Conservation (phyloP, 2,888 invertebrate species). For the Dendrolimus pini region DNA sequence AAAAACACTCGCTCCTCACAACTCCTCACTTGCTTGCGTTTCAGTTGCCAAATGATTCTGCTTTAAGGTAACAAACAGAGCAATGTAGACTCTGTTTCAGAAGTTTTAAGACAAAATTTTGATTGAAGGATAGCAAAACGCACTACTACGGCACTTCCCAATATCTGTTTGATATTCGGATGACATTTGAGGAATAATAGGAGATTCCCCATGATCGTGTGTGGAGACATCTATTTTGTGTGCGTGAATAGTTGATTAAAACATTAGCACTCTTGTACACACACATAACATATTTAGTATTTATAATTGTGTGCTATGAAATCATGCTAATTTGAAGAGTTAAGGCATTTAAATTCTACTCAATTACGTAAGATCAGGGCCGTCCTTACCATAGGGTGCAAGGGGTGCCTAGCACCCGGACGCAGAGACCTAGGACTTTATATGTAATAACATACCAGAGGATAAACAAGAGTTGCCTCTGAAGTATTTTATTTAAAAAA, state of each 20-base stretch:
- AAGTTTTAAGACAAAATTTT: not conserved
- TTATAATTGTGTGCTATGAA: too few relatives aligned
- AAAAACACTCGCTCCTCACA: slow-evolving; percentile 64
- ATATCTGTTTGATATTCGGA: slow-evolving; percentile 64
- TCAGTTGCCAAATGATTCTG: not conserved
- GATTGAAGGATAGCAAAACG: slow-evolving; percentile 2
- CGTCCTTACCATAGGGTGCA: too few relatives aligned
- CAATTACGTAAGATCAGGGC: too few relatives aligned
- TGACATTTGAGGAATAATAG: slow-evolving; percentile 64
- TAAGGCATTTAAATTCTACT: too few relatives aligned
- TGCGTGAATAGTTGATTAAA: slow-evolving; percentile 40
- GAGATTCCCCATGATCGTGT: slow-evolving; percentile 43
- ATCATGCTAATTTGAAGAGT: too few relatives aligned
- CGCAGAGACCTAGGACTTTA: too few relatives aligned
- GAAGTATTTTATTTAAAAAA: too few relatives aligned
- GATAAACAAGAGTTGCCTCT: too few relatives aligned
- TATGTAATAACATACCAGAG: too few relatives aligned
- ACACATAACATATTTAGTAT: too few relatives aligned
- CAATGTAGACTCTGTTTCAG: not conserved
- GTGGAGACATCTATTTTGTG: slow-evolving; percentile 38
- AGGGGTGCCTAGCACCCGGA: too few relatives aligned
- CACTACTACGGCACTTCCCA: slow-evolving; percentile 13
- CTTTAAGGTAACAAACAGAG: not conserved
- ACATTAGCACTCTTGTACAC: slow-evolving; percentile 14
- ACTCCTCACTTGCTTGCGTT: slow-evolving; percentile 32